Percentiles rank a stretch among this genome's conserved stretches.
phyloP scores from a whole-genome alignment of 2,113 vertebrate genomes.

The Pycnonotus jocosus region DNA sequence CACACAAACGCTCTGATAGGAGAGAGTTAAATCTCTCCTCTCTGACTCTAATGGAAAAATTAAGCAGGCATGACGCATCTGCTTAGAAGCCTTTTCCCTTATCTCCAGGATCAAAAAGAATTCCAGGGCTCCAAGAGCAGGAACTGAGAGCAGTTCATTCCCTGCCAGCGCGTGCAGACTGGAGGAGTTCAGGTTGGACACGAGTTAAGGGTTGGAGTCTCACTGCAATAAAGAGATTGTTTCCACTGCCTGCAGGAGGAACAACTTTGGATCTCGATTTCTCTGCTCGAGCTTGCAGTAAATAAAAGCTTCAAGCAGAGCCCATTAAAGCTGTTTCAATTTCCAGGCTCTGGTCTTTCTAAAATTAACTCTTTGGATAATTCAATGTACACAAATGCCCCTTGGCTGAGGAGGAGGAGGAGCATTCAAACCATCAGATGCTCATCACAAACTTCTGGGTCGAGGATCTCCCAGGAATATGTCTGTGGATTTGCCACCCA shows the following conservation, averaged over 20 bases:
- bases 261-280: background rate
- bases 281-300: background rate
- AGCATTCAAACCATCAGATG: background rate
- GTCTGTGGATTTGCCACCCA: background rate
- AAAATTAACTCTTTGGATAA: background rate
- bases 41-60: slow-evolving; percentile 36
- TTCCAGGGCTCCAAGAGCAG: slow-evolving; percentile 43
- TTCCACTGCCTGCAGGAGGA: background rate
- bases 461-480: background rate
- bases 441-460: background rate
- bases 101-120: slow-evolving; percentile 52
- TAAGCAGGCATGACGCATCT: slow-evolving; percentile 55
- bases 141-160: background rate
- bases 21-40: slow-evolving; percentile 47
- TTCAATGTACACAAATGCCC: background rate
- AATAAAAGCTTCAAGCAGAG: slow-evolving; percentile 5
- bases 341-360: background rate
- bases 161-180: background rate
- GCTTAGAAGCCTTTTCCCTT: slow-evolving; percentile 43
- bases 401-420: background rate
- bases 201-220: background rate
- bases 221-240: background rate
- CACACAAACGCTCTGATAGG: background rate
- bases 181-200: slow-evolving; percentile 28
- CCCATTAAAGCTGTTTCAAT: background rate